A percentile compares a stretch with the other conserved stretches of the same genome.
Conservation (phyloP, 1,140 invertebrate species). For the Drosophila kanapiae region DNA sequence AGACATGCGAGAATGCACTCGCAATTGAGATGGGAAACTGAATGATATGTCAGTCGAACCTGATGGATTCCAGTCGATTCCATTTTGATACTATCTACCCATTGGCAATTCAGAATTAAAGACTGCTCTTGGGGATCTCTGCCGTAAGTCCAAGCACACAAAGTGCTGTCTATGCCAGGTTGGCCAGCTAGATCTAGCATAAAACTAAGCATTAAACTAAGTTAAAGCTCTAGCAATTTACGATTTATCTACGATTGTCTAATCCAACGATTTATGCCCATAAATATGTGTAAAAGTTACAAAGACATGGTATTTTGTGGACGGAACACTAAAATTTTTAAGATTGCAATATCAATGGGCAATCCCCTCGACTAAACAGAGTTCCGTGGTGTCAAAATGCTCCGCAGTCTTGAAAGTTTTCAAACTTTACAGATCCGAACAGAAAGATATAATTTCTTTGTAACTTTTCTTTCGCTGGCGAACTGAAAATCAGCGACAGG, state of each 20-base stretch:
- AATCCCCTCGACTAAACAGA: not conserved
- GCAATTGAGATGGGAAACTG: not conserved
- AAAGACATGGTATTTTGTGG: not conserved
- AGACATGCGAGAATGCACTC: not conserved
- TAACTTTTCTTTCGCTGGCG: conserved; percentile 40
- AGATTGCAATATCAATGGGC: not conserved
- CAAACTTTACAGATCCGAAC: conserved; percentile 33
- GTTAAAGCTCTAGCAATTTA: no score
- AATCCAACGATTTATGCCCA: no score
- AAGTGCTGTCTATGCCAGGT: not conserved
- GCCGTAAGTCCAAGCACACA: not conserved
- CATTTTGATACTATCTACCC: not conserved
- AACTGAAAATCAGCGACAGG: conserved; percentile 46
- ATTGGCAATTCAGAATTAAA: not conserved
- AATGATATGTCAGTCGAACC: not conserved
- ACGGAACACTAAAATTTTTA: not conserved
- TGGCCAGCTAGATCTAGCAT: not conserved
- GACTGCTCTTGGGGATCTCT: not conserved
- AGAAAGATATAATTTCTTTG: conserved; percentile 63
- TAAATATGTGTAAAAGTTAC: no score
- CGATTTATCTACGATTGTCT: no score
- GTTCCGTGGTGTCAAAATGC: not conserved
- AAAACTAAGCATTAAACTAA: no score
- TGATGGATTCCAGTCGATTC: not conserved
- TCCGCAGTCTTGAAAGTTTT: not conserved